phyloP scores from a whole-genome alignment of 2,113 vertebrate genomes.

The Polyodon spathula region DNA sequence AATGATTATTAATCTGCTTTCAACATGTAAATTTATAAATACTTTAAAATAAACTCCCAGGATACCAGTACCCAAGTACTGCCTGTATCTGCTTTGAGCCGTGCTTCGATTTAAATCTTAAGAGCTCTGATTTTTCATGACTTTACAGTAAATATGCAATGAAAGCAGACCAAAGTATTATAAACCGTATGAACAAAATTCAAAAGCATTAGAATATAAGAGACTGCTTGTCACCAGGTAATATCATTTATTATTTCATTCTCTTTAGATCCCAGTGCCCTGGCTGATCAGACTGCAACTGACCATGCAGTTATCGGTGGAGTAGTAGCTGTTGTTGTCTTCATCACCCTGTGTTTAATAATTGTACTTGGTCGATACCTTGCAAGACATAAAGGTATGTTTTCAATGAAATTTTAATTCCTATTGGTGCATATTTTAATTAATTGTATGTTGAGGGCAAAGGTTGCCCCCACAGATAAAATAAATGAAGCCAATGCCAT shows the following conservation, averaged over 20 bases:
- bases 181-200: conserved; percentile 22
- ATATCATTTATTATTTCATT: conserved; percentile 26
- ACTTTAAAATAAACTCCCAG: too few species aligned
- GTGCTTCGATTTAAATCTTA: conserved; percentile 19
- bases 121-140: conserved; percentile 29
- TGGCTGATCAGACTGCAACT: conserved; percentile 74
- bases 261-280: conserved; percentile 79
- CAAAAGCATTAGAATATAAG: conserved; percentile 29
- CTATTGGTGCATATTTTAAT: too few species aligned
- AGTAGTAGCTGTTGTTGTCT: conserved; percentile 96
- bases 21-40: too few species aligned
- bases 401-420: background rate
- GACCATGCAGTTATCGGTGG: conserved; percentile 96
- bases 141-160: conserved; percentile 25
- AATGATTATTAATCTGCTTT: too few species aligned
- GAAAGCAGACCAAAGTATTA: background rate
- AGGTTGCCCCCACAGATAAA: too few species aligned
- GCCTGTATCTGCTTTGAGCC: background rate
- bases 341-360: conserved; percentile 95
- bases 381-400: conserved; percentile 98
- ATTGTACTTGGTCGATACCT: conserved; percentile 95
- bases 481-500: too few species aligned
- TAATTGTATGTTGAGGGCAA: too few species aligned
- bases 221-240: conserved; percentile 34
- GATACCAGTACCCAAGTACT: too few species aligned